Conservation (phyloP, 2,888 invertebrate species). For the Drosophila demipolita region DNA sequence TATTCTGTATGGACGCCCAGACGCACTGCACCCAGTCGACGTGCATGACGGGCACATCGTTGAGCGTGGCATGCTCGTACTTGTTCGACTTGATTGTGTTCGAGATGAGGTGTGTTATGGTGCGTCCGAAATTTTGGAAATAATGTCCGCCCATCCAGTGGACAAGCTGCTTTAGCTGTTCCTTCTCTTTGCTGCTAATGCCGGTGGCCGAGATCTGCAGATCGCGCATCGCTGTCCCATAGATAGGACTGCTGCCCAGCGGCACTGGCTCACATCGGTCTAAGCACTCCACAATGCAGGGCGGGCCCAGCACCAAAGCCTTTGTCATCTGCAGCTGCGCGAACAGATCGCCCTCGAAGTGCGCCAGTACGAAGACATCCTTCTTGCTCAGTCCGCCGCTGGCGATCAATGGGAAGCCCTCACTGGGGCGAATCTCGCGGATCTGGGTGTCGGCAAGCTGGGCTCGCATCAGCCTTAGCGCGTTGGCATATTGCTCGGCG, state of each 20-base stretch:
- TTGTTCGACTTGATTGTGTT: conserved; percentile 91
- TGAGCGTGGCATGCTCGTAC: conserved; percentile 87
- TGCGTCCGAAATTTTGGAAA: conserved; percentile 87
- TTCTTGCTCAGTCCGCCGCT: conserved; percentile 87
- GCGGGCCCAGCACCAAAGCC: conserved; percentile 92
- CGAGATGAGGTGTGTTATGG: conserved; percentile 93
- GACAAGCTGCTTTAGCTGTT: conserved; percentile 87
- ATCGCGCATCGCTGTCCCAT: conserved; percentile 92
- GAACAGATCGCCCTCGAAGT: conserved; percentile 91
- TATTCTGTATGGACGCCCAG: conserved; percentile 89
- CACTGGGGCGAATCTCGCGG: conserved; percentile 88
- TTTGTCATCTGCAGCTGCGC: conserved; percentile 88
- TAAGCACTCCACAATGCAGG: conserved; percentile 91
- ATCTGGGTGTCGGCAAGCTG: conserved; percentile 81
- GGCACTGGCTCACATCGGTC: conserved; percentile 91
- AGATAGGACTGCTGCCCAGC: conserved; percentile 90
- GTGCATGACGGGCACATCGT: conserved; percentile 89
- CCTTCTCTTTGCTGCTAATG: conserved; percentile 86
- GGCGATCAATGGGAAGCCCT: conserved; percentile 86
- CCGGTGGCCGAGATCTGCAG: conserved; percentile 89
- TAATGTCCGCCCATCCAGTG: conserved; percentile 92
- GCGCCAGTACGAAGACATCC: conserved; percentile 92
- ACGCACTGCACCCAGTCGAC: conserved; percentile 92
- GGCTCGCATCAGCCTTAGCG: conserved; percentile 69
- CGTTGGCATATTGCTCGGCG: conserved; percentile 58